Base-by-base conservation (phyloP, 2,113 vertebrate genomes). In the Chlamydotis undulata region DNA sequence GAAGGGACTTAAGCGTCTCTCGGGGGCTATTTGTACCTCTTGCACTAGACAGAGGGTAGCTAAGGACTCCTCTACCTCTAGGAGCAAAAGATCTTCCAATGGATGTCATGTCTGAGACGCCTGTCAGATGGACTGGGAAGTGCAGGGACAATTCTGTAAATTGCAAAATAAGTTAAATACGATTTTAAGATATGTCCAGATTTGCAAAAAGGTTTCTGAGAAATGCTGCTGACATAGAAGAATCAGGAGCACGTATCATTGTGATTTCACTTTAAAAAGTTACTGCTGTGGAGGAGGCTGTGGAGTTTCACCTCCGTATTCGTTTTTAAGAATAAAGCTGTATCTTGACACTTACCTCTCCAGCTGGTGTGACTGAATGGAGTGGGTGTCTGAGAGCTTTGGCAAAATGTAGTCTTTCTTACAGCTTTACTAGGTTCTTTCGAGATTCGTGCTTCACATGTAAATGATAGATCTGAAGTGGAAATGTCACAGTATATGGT, bases 1-100 rank as follows among this genome's bases (percentile, higher is more conserved):
- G 94, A 99, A 98, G 96, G 99, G 99, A 87, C 98, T 99, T 35
- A 99, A 99, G 94, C 99, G 98, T 91, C 98, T 99, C 57, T 98
- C 98, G 4, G 98, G 98, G 57, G 97, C 98, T 26, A 87, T 98
- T 92, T 99, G 99, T 96, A 98, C 99, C 94, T 99, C 99, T 16
- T 99, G 99, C 59, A 95, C 98, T 73, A 98, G 98, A 94, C 98
- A 98, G 90, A 97, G 83, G 75, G 97, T 98, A 47, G 93, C 96
- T 87, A 99, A 98, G 83, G 98, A 99, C 92, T 95, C 98, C 57
- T 98, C 97, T 22, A 92, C 96, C 31, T 94, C 98, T 29, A 96
- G 97, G 60, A 96, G 97, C 96, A 97, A 98, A 97, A 97, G 97
- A 85, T 98, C 97, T 93, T 98, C 97, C 95, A 97, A 98, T 89